These are phyloP conservation scores for Calliopsis andreniformis DNA, from an alignment of 1,140 invertebrate species.

Conservation along the genomic window DNA sequence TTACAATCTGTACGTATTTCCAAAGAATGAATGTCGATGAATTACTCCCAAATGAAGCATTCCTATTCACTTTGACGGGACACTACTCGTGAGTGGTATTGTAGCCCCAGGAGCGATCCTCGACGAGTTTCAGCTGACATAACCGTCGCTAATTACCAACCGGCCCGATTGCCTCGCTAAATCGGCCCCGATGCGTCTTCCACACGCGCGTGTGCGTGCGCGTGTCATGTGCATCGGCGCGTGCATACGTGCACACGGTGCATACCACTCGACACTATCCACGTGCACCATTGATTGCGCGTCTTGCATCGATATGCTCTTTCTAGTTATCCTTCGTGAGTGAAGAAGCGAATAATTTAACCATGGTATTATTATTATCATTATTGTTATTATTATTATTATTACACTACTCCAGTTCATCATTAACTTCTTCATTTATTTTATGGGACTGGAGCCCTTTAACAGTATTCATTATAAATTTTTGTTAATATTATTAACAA, in stretches of 20 bases:
- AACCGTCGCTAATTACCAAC: constrained; percentile 73
- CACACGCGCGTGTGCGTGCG: constrained; percentile 47
- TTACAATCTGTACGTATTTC: no score
- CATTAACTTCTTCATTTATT: no score
- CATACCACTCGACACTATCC: constrained; percentile 17
- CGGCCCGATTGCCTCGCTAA: constrained; percentile 61
- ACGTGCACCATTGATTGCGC: constrained; percentile 28
- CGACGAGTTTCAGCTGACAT: constrained; percentile 71
- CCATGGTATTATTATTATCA: no score
- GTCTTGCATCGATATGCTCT: neutral
- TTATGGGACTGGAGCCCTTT: no score
- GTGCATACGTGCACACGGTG: constrained; percentile 17
- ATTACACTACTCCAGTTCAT: no score
- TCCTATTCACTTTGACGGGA: neutral
- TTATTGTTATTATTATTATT: no score
- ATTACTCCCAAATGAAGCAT: no score
- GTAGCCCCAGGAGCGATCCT: constrained; percentile 38
- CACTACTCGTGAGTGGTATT: constrained; percentile 1
- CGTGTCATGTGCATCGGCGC: constrained; percentile 55
- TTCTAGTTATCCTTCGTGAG: no score
- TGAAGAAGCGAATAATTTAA: no score
- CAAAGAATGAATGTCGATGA: no score
- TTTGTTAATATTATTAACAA: no score
- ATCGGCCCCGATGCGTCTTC: constrained; percentile 65
- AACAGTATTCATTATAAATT: no score